Percentiles rank a stretch among this genome's conserved stretches.
Conservation (phyloP, 2,888 invertebrate genomes). For the Drosophila sordidula region DNA sequence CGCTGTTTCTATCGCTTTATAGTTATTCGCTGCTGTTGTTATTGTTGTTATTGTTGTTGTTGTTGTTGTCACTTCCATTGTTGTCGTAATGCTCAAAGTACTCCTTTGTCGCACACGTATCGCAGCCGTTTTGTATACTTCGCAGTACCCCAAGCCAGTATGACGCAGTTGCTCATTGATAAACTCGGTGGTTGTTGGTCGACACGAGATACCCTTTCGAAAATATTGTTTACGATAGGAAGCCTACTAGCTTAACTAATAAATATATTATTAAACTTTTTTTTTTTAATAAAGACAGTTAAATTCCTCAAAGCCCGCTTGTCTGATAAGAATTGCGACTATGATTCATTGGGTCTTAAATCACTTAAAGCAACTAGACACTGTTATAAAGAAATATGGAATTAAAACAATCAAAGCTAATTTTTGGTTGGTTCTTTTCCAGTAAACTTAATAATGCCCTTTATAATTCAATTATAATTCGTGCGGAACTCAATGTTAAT, state of each 20-base stretch:
- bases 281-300: too few species aligned
- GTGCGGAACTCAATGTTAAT: background rate
- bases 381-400: background rate
- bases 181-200: background rate
- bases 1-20: slow-evolving; percentile 65
- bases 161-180: slow-evolving; percentile 58
- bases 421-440: too few species aligned
- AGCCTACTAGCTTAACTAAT: background rate
- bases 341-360: background rate
- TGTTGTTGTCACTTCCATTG: slow-evolving; percentile 49
- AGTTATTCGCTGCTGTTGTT: slow-evolving; percentile 18
- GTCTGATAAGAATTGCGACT: slow-evolving; percentile 1
- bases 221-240: background rate
- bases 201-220: slow-evolving; percentile 13
- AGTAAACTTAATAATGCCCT: too few species aligned
- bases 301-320: background rate
- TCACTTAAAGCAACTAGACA: background rate
- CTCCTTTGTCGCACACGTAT: slow-evolving; percentile 72
- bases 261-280: slow-evolving; percentile 1
- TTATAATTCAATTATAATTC: too few species aligned
- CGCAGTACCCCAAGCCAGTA: slow-evolving; percentile 35
- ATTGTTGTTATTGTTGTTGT: slow-evolving; percentile 41
- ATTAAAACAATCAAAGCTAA: background rate
- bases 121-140: slow-evolving; percentile 37
- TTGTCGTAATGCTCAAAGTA: slow-evolving; percentile 54